Evolutionary conservation across 1,140 invertebrate genomes (phyloP).

Genomic region (Scaptomyza hsui): DNA sequence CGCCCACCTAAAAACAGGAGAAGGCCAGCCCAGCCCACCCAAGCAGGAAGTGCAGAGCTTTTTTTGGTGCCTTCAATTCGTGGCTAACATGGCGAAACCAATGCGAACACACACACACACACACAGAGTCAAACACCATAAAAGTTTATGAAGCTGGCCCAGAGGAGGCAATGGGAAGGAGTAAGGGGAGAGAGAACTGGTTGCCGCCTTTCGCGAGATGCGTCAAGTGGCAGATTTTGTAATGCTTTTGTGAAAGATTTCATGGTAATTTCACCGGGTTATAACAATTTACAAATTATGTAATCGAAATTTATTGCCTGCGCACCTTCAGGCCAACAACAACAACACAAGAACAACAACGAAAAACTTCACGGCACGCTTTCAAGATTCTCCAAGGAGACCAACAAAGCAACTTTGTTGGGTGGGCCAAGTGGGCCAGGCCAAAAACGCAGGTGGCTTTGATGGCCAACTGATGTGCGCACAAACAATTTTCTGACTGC

Average conservation of each 20-base stretch:
- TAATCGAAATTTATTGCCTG: slow-evolving; percentile 76
- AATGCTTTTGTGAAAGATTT: slow-evolving; percentile 76
- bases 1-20: slow-evolving; percentile 18
- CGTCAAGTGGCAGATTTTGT: slow-evolving; percentile 74
- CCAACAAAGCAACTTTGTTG: background rate
- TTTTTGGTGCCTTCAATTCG: slow-evolving; percentile 34
- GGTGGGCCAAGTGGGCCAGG: slow-evolving; percentile 21
- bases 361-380: slow-evolving; percentile 20
- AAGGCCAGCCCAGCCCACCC: slow-evolving; percentile 38
- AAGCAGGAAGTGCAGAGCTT: slow-evolving; percentile 56
- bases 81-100: slow-evolving; percentile 54
- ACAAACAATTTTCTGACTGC: slow-evolving; percentile 47
- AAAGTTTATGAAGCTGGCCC: slow-evolving; percentile 62
- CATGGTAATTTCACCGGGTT: slow-evolving; percentile 78
- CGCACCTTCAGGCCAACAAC: slow-evolving; percentile 24
- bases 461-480: slow-evolving; percentile 64
- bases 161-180: background rate
- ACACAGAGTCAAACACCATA: slow-evolving; percentile 63
- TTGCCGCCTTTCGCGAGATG: slow-evolving; percentile 10
- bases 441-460: slow-evolving; percentile 65
- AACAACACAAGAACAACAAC: background rate
- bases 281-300: slow-evolving; percentile 81
- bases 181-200: background rate
- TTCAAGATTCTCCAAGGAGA: slow-evolving; percentile 12
- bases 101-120: slow-evolving; percentile 28